These are phyloP conservation scores for Hycleus cichorii DNA, from an alignment of 1,140 invertebrate species.

Conservation along the genomic window DNA sequence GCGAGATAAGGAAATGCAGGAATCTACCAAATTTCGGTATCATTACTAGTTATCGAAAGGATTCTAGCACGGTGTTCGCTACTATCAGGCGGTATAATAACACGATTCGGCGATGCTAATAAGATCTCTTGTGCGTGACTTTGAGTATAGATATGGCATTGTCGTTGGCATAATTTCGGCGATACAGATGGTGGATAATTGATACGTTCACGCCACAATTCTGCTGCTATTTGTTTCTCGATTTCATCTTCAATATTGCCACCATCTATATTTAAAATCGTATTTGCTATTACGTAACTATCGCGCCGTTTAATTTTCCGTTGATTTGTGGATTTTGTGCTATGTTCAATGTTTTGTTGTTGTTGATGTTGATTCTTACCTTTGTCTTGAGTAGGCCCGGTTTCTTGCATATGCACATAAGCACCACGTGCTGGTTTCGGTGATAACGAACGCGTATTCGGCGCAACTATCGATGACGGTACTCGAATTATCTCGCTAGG, in stretches of 20 bases:
- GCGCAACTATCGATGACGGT: conserved; percentile 47
- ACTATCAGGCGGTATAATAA: conserved; percentile 48
- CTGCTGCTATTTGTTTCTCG: conserved; percentile 53
- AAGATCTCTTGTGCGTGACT: conserved; percentile 40
- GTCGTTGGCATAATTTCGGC: conserved; percentile 30
- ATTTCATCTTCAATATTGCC: conserved; percentile 44
- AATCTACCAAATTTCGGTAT: conserved; percentile 68
- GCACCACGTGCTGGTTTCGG: conserved; percentile 50
- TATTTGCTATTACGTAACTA: conserved; percentile 79
- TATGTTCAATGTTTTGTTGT: conserved; percentile 9
- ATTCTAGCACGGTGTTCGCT: conserved; percentile 47
- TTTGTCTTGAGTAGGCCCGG: conserved; percentile 52
- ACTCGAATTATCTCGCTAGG: conserved; percentile 55
- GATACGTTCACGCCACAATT: conserved; percentile 57
- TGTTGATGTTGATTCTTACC: conserved; percentile 43
- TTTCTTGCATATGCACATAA: conserved; percentile 64
- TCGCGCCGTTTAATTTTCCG: conserved; percentile 63
- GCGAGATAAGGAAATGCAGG: neutral
- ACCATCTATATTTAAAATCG: conserved; percentile 44
- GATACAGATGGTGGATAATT: conserved; percentile 57
- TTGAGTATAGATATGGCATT: conserved; percentile 29
- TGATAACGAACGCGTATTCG: conserved; percentile 39
- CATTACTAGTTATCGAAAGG: conserved; percentile 51
- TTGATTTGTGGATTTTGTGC: conserved; percentile 2
- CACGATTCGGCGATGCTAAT: conserved; percentile 45